Percentiles rank a stretch among this genome's conserved stretches.
phyloP scores from a whole-genome alignment of 2,113 vertebrate species.

The Bubo scandiacus region DNA sequence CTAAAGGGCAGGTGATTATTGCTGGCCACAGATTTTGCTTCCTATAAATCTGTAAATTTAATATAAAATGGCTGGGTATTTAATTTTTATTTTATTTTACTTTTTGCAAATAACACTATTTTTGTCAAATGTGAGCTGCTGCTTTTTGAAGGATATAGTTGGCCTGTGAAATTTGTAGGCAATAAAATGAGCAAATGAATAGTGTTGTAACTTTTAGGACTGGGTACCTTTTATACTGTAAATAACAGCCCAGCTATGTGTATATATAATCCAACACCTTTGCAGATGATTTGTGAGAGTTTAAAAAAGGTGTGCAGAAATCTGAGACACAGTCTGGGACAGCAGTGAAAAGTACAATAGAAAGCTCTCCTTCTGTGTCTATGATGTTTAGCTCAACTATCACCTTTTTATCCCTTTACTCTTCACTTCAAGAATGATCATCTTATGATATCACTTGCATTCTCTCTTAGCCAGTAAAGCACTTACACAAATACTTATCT shows the following conservation, averaged over 20 bases:
- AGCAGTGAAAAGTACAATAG: constrained; percentile 18
- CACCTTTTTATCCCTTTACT: neutral
- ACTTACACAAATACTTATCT: neutral
- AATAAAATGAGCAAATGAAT: neutral
- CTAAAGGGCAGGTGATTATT: neutral
- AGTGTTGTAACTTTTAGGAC: neutral
- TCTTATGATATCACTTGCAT: neutral
- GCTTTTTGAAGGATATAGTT: neutral
- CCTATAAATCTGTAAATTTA: neutral
- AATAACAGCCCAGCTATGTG: neutral
- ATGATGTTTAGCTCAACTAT: neutral
- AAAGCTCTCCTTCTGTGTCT: neutral
- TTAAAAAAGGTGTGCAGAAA: neutral
- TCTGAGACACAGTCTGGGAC: neutral
- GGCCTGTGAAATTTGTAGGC: neutral
- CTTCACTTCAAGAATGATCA: neutral
- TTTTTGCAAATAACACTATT: neutral
- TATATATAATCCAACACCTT: neutral
- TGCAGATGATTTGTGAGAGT: neutral
- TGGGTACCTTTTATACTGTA: neutral
- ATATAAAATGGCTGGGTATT: neutral
- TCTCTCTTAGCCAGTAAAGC: neutral
- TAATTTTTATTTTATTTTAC: neutral
- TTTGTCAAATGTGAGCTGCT: neutral
- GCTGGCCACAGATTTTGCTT: neutral